A percentile compares a stretch with the other conserved stretches of the same genome.
Conservation (phyloP, 1,140 invertebrate species). For the Sesamia nonagrioides region DNA sequence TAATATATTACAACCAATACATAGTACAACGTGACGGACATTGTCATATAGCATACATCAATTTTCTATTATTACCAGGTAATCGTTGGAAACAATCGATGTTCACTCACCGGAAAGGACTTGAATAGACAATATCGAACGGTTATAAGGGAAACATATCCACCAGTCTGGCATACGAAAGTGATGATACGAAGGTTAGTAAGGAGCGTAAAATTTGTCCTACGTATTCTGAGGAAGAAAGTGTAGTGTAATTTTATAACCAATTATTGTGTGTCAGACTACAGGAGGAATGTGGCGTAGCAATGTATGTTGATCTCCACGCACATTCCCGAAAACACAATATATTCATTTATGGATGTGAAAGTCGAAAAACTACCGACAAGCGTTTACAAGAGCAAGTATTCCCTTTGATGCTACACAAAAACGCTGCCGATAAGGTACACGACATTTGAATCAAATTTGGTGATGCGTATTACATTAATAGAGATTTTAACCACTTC, state of each 20-base stretch:
- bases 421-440: conserved; percentile 97
- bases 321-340: conserved; percentile 98
- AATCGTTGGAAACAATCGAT: conserved; percentile 97
- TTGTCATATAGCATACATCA: conserved; percentile 36
- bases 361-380: conserved; percentile 93
- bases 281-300: conserved; percentile 96
- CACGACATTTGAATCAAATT: background rate
- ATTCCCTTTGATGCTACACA: conserved; percentile 97
- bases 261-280: conserved; percentile 87
- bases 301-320: conserved; percentile 98
- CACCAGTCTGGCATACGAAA: conserved; percentile 98
- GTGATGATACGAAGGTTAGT: conserved; percentile 93
- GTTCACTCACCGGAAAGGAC: conserved; percentile 95
- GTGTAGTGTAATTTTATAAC: conserved; percentile 18
- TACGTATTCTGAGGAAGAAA: background rate
- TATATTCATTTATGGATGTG: conserved; percentile 98
- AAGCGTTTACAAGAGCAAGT: conserved; percentile 95
- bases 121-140: conserved; percentile 96
- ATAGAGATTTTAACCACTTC: background rate
- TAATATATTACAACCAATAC: conserved; percentile 49
- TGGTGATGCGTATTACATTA: background rate
- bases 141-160: conserved; percentile 95
- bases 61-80: conserved; percentile 77
- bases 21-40: conserved; percentile 14
- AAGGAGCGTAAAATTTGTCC: background rate